phyloP scores from a whole-genome alignment of 2,888 invertebrate genomes.

The Tortrix viridana region DNA sequence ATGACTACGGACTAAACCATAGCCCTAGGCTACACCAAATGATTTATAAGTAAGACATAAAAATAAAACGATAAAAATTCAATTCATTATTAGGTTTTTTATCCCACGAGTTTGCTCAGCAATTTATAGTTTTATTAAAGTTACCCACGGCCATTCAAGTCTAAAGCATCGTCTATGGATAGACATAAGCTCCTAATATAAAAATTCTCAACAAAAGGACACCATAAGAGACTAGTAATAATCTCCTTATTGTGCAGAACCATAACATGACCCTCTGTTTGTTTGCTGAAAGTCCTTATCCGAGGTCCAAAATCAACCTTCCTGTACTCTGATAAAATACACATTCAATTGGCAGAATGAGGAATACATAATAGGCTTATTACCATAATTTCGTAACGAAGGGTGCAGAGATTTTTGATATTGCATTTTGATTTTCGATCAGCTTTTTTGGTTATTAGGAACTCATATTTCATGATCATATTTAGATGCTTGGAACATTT shows the following conservation, averaged over 20 bases:
- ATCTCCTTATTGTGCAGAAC: constrained; percentile 66
- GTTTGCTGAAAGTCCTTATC: constrained; percentile 25
- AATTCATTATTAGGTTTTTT: constrained; percentile 20
- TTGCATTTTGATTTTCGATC: constrained; percentile 73
- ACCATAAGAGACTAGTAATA: constrained; percentile 70
- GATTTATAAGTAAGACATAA: constrained; percentile 21
- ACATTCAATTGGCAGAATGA: background rate
- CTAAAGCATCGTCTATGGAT: constrained; percentile 17
- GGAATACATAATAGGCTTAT: constrained; percentile 41
- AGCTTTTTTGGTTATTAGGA: constrained; percentile 54
- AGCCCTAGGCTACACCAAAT: background rate
- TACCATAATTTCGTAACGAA: constrained; percentile 80
- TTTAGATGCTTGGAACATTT: constrained; percentile 43
- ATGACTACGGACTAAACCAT: background rate
- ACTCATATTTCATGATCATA: constrained; percentile 62
- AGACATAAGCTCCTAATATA: constrained; percentile 53
- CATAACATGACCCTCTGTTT: constrained; percentile 53
- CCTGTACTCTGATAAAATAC: constrained; percentile 38
- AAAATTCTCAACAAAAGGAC: constrained; percentile 61
- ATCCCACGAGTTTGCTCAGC: constrained; percentile 18
- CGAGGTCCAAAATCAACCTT: constrained; percentile 41
- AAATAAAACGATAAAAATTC: constrained; percentile 19
- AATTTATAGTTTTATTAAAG: constrained; percentile 65
- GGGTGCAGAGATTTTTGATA: constrained; percentile 75
- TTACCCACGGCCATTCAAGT: constrained; percentile 47